phyloP scores from a whole-genome alignment of 2,888 invertebrate species.

The Eupithecia tripunctaria region DNA sequence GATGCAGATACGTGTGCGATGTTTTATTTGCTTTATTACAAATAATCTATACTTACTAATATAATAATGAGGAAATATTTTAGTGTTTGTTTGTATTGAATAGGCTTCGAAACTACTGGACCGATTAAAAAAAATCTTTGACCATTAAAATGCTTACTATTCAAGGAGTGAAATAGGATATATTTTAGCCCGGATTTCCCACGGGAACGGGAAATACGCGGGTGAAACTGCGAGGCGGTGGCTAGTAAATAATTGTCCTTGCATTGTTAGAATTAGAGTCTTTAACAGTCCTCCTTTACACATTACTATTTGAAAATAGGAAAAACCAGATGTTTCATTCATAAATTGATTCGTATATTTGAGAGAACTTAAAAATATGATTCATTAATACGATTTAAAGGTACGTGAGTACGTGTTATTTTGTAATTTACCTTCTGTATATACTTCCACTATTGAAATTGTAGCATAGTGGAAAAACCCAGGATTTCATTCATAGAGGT shows the following conservation, averaged over 20 bases:
- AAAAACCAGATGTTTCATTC: constrained; percentile 20
- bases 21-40: not conserved
- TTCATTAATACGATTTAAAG: not conserved
- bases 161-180: too few species aligned
- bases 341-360: constrained; percentile 14
- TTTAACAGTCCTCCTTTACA: not conserved
- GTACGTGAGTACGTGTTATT: not conserved
- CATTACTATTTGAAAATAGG: constrained; percentile 7
- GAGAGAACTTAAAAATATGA: constrained; percentile 6
- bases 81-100: too few species aligned
- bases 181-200: too few species aligned
- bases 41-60: too few species aligned
- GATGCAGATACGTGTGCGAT: not conserved
- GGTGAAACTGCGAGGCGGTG: too few species aligned
- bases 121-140: too few species aligned
- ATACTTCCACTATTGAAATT: constrained; percentile 8
- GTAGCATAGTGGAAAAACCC: constrained; percentile 60
- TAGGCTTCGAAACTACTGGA: too few species aligned
- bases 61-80: too few species aligned
- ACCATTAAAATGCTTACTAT: too few species aligned
- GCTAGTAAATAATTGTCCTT: too few species aligned
- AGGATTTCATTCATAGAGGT: constrained; percentile 72
- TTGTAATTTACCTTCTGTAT: constrained; percentile 6
- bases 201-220: too few species aligned
- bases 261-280: not conserved